Percentiles rank a stretch among this genome's conserved stretches.
phyloP scores from a whole-genome alignment of 1,140 invertebrate genomes.

The Sesamia nonagrioides region DNA sequence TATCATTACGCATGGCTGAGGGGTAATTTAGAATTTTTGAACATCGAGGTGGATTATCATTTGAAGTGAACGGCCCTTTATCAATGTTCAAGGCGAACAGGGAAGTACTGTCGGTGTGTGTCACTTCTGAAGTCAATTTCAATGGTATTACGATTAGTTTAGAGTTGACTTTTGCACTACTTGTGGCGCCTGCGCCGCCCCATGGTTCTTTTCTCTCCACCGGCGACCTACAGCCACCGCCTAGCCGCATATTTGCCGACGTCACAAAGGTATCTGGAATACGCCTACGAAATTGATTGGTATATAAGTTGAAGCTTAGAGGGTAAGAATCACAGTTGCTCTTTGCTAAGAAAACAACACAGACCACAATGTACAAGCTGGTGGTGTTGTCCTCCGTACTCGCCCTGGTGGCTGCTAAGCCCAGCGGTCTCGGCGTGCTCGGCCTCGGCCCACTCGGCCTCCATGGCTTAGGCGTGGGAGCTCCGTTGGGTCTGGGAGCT shows the following conservation, averaged over 20 bases:
- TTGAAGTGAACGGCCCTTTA: slow-evolving; percentile 77
- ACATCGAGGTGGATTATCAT: slow-evolving; percentile 50
- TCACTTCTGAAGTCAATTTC: slow-evolving; percentile 32
- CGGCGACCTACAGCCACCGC: slow-evolving; percentile 69
- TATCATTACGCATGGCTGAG: slow-evolving; percentile 5
- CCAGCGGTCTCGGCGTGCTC: slow-evolving; percentile 55
- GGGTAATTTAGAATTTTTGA: slow-evolving; percentile 30
- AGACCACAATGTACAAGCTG: slow-evolving; percentile 88
- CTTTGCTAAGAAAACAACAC: slow-evolving; percentile 73
- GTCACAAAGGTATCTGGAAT: slow-evolving; percentile 77
- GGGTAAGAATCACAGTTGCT: slow-evolving; percentile 70
- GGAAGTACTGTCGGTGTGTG: slow-evolving; percentile 32
- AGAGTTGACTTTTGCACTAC: slow-evolving; percentile 54
- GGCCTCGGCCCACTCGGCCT: slow-evolving; percentile 49
- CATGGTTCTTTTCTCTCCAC: slow-evolving; percentile 67
- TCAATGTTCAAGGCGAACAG: slow-evolving; percentile 74
- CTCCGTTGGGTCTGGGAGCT: slow-evolving; percentile 9
- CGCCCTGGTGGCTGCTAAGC: slow-evolving; percentile 71
- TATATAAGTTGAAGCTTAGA: slow-evolving; percentile 73
- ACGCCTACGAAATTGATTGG: slow-evolving; percentile 64
- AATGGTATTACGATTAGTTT: slow-evolving; percentile 51
- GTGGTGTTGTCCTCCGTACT: slow-evolving; percentile 88
- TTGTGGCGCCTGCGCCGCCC: slow-evolving; percentile 49
- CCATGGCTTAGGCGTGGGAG: slow-evolving; percentile 27
- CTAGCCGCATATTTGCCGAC: slow-evolving; percentile 74